Base-by-base conservation (phyloP, 2,797 vertebrate genomes). In the Botia kubotai region DNA sequence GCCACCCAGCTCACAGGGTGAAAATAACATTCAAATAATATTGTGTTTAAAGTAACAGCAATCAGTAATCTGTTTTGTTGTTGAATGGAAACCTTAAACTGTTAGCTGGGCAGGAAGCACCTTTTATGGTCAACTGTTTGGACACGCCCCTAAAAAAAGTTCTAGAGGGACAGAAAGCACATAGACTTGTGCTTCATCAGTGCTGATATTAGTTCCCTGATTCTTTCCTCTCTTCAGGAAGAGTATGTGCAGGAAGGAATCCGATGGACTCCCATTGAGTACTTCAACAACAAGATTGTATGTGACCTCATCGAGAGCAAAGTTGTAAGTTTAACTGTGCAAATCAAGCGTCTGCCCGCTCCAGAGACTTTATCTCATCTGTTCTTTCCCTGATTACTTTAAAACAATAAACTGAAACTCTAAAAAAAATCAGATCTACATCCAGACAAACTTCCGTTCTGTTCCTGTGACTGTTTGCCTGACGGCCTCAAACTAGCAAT, bases 221-320 rank as follows among this genome's bases (percentile, higher is more conserved):
- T 6, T 81, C 63, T 58, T 65, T 43, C 13, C 48, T 82, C 8
- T 66, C 85, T 84, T 53, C 72, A 99, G 97, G 98, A 99, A 85
- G 98, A 99, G 86, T 99, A 99, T 0, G 95, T 99, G 58, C 97
- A 99, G 86, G 98, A 99, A 89, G 98, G 97, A 82, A 99, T 99
- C 82, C 93, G 94, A 77, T 99, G 98, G 98, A 96, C 95, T 2
- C 91, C 95, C 17, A 98, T 99, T 7, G 97, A 99, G 0, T 99
- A 99, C 88, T 99, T 99, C 80, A 99, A 99, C 91, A 99, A 99
- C 91, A 99, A 99, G 93, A 95, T 99, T 1, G 98, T 99, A 65
- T 99, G 98, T 72, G 98, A 99, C 87, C 97, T 99, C 87, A 99
- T 99, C 73, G 98, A 99, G 88, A 98, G 96, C 93, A 99, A 98